phyloP scores from a whole-genome alignment of 2,113 vertebrate species.

The Dolichotis patagonum region DNA sequence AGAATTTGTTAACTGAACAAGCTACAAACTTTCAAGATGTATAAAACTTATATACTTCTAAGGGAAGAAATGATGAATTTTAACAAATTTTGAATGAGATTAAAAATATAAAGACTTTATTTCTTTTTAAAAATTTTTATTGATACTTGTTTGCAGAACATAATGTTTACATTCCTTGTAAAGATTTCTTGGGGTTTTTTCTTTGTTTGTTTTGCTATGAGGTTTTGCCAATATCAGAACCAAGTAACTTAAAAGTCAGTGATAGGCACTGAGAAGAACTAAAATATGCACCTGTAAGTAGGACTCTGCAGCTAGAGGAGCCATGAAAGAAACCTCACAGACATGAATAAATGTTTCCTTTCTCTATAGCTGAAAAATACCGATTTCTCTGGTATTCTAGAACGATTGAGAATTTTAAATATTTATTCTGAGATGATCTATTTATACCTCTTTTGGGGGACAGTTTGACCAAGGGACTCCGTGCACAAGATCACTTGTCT shows the following conservation, averaged over 20 bases:
- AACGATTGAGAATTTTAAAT: background rate
- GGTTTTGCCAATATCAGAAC: background rate
- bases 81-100: background rate
- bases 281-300: background rate
- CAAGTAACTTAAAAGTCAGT: background rate
- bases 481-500: background rate
- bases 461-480: background rate
- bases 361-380: background rate
- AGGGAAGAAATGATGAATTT: background rate
- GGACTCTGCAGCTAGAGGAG: background rate
- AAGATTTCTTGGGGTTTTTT: background rate
- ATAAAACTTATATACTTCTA: background rate
- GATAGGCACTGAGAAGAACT: background rate
- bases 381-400: background rate
- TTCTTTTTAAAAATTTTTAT: background rate
- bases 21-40: background rate
- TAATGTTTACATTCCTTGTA: background rate
- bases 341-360: background rate
- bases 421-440: background rate
- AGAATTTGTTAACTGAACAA: background rate
- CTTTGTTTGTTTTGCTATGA: background rate
- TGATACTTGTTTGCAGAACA: background rate
- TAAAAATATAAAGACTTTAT: slow-evolving; percentile 32
- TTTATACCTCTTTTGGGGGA: background rate
- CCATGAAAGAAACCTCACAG: background rate